phyloP scores from a whole-genome alignment of 2,113 vertebrate genomes.

The Coturnix japonica region DNA sequence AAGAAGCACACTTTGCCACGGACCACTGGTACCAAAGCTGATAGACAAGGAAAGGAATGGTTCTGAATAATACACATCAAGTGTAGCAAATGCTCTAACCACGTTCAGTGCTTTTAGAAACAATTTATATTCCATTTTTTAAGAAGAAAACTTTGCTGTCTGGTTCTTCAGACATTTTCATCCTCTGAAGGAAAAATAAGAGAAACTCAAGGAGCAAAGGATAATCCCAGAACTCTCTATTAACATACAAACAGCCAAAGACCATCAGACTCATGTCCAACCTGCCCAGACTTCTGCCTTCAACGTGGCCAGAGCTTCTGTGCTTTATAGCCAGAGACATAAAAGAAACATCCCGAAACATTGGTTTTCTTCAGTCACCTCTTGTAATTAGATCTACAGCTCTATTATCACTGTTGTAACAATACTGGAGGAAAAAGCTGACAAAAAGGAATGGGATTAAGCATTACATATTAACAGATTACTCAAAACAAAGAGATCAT shows the following conservation, averaged over 20 bases:
- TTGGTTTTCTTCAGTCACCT: not conserved
- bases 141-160: not conserved
- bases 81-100: not conserved
- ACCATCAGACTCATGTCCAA: not conserved
- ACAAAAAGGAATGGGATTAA: not conserved
- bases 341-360: not conserved
- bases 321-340: not conserved
- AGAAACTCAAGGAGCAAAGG: not conserved
- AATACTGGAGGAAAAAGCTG: not conserved
- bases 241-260: not conserved
- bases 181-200: not conserved
- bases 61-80: not conserved
- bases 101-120: not conserved
- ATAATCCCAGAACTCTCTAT: not conserved
- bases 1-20: not conserved
- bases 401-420: not conserved
- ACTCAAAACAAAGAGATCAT: constrained; percentile 18
- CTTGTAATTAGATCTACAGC: not conserved
- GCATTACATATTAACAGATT: not conserved
- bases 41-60: not conserved
- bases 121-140: not conserved
- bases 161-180: not conserved
- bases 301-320: not conserved
- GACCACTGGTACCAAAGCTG: not conserved
- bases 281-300: not conserved